phyloP scores from a whole-genome alignment of 2,888 invertebrate species.

The Patella caerulea region DNA sequence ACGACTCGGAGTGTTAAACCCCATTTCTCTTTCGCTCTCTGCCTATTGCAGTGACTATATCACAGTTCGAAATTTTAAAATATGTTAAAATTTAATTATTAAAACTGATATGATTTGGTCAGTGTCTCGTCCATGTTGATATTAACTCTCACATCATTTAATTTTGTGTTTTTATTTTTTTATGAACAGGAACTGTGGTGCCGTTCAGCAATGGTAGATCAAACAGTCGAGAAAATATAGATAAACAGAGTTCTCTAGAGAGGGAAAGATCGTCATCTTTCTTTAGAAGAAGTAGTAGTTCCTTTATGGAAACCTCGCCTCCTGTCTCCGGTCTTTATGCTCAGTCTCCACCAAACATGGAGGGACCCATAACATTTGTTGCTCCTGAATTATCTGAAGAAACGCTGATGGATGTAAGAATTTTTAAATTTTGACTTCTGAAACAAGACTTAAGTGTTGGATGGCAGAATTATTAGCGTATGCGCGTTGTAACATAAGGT shows the following conservation, averaged over 20 bases:
- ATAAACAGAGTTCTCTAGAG: constrained; percentile 38
- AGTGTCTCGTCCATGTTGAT: too few relatives aligned
- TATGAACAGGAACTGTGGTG: constrained; percentile 21
- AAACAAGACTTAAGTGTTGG: too few relatives aligned
- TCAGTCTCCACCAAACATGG: constrained; percentile 71
- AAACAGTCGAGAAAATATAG: background rate
- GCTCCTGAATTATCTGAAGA: constrained; percentile 96
- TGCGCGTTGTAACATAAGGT: too few relatives aligned
- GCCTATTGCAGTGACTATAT: too few relatives aligned
- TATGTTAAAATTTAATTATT: too few relatives aligned
- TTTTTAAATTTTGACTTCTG: too few relatives aligned
- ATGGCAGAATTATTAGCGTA: too few relatives aligned
- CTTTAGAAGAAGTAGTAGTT: constrained; percentile 40
- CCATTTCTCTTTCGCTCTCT: too few relatives aligned
- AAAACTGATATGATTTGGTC: too few relatives aligned
- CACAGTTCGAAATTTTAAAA: too few relatives aligned
- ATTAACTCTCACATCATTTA: background rate
- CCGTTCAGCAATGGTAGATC: constrained; percentile 24
- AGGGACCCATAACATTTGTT: constrained; percentile 80
- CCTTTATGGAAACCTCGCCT: constrained; percentile 49
- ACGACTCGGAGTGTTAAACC: too few relatives aligned
- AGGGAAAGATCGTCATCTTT: constrained; percentile 46
- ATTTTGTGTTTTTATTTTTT: background rate
- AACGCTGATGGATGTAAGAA: constrained; percentile 86
- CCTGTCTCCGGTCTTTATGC: constrained; percentile 51